Conservation (phyloP, 2,888 invertebrate species). For the Drosophila sordidapex region DNA sequence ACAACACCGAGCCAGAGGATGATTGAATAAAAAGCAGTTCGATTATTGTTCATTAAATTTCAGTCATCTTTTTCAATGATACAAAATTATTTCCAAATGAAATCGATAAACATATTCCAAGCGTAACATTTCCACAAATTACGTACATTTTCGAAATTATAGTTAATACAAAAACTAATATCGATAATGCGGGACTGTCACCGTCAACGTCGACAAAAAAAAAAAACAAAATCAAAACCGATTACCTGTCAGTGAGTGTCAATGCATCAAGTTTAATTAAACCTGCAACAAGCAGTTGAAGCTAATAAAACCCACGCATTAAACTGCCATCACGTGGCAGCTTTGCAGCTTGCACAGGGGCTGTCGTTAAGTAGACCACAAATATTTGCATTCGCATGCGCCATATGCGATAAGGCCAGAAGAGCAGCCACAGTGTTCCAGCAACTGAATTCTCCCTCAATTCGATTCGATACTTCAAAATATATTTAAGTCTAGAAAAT, state of each 20-base stretch:
- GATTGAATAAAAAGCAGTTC: constrained; percentile 1
- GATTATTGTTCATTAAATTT: constrained; percentile 23
- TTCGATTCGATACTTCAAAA: neutral
- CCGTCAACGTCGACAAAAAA: neutral
- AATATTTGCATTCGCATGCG: constrained; percentile 62
- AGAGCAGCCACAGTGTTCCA: constrained; percentile 17
- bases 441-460: neutral
- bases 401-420: constrained; percentile 39
- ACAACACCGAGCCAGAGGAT: neutral
- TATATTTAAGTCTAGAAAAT: neutral
- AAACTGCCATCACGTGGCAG: constrained; percentile 8
- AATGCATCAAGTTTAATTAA: constrained; percentile 63
- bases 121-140: constrained; percentile 1
- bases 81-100: constrained; percentile 10
- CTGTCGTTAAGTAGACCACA: constrained; percentile 50
- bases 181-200: constrained; percentile 8
- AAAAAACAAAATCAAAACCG: constrained; percentile 32
- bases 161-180: constrained; percentile 13
- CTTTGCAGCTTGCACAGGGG: constrained; percentile 27
- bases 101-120: neutral
- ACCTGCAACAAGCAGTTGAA: constrained; percentile 51
- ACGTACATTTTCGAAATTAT: constrained; percentile 21
- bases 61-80: constrained; percentile 6
- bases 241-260: constrained; percentile 59
- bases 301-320: constrained; percentile 47